These are phyloP conservation scores for Oceanodroma tethys DNA, from an alignment of 2,113 vertebrate species.

Conservation along the genomic window DNA sequence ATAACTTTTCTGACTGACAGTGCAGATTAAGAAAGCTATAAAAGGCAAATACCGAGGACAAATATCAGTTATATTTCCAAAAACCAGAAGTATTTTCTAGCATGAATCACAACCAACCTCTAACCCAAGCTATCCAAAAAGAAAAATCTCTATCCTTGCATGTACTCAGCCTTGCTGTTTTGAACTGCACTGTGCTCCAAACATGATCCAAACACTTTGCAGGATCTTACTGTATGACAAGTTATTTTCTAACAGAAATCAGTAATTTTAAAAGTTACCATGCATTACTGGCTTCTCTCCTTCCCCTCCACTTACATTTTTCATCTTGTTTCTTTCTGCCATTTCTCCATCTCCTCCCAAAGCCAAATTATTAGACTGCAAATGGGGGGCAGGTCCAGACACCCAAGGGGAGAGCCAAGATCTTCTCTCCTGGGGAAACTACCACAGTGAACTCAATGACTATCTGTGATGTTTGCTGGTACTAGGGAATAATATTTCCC, in stretches of 20 bases:
- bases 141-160: not conserved
- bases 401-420: slow-evolving; percentile 41
- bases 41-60: slow-evolving; percentile 42
- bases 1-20: slow-evolving; percentile 43
- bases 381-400: slow-evolving; percentile 48
- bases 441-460: slow-evolving; percentile 25
- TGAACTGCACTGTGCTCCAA: slow-evolving; percentile 22
- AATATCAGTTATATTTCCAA: slow-evolving; percentile 44
- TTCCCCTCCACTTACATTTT: not conserved
- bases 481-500: slow-evolving; percentile 72
- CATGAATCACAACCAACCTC: not conserved
- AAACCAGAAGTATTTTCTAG: slow-evolving; percentile 35
- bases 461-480: slow-evolving; percentile 71
- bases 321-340: not conserved
- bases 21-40: slow-evolving; percentile 42
- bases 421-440: slow-evolving; percentile 27
- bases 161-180: not conserved
- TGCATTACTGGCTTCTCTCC: not conserved
- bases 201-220: slow-evolving; percentile 33
- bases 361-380: not conserved
- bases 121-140: not conserved
- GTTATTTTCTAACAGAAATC: not conserved
- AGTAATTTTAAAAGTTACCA: not conserved
- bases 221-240: not conserved
- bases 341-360: not conserved